Evolutionary conservation across 2,888 invertebrate genomes (phyloP), one percentile per base, ranked within the genome.

Genomic region (Polietes domitor): DNA sequence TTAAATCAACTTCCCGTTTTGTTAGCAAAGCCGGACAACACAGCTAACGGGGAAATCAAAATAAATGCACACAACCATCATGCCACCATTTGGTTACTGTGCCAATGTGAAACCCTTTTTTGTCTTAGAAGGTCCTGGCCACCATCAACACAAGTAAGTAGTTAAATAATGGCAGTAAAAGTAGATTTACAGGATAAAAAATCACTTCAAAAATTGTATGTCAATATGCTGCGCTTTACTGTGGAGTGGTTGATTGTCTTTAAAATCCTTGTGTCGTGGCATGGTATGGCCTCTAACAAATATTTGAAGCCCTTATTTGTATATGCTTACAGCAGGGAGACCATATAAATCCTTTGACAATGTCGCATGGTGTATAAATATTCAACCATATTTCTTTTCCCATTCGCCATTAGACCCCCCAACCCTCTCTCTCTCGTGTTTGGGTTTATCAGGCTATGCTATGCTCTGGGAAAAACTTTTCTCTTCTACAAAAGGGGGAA

Each of bases 271-370:
- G 19, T 37, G 37, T 61, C 1, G 32, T 28, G 61, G 37, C 24
- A 17, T 65, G 65, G 37, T 32, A 53, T 32, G 53, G 72, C 37
- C 72, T 32, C 72, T 58, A 61, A 61, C 47, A 70, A 55, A 26
- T 50, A 65, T 61, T 55, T 72, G 77, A 82, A 86, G 87, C 89
- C 88, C 88, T 86, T 89, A 90, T 89, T 88, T 89, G 89, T 90
- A 88, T 89, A 89, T 87, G 80, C 21, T 17, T n/a, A 21, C 21
- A 28, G 21, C 37, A 43, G 28, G 28, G 32, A 68, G 50, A 43
- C 37, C 88, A 86, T 55, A 88, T 87, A 90, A 89, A 88, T 89
- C 88, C 88, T 87, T 76, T 58, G 53, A 70, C 79, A 80, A 77
- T 50, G 26, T 55, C 55, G 55, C 28, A 19, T 37, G 53, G 68